Evolutionary conservation across 92 coral and sea anemone genomes (phyloP), one percentile per base, ranked within the genome.

Genomic region (Bergia sp.): DNA sequence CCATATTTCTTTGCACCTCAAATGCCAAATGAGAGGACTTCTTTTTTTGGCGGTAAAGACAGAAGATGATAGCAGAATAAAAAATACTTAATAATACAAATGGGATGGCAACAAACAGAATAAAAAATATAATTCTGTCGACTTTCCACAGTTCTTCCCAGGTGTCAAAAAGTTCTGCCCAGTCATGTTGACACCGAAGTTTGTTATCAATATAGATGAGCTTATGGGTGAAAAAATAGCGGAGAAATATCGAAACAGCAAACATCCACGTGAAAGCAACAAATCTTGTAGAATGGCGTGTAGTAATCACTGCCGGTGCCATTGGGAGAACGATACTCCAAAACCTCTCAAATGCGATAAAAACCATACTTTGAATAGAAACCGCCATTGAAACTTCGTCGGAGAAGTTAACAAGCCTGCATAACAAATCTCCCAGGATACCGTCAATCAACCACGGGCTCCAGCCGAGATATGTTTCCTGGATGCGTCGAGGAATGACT

Each of bases 401-500:
- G 9, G 87, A 45, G 77, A 83, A 72, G 77, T 83, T 83, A 1
- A 83, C 65, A 44, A 83, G 41, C 78, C 45, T 83, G 43, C 87
- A 83, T 20, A 83, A 38, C 10, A 83, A 16, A 1, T 83, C 79
- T 12, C 87, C 87, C 0, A 83, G 36, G 38, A 83, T 16, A 3
- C 87, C 87, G 47, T 83, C 79, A 11, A 83, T 38, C 43, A 83
- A 45, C 87, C 87, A 83, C 5, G 79, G 87, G 37, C 79, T 72
- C 87, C 87, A 83, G 36, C 87, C 87, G 0, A 83, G 87, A 67
- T 69, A 83, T 7, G 77, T 42, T 29, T 83, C 87, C 53, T 83
- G 87, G 45, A 83, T 69, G 39, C 87, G 87, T 3, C 87, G 76
- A n/a, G 87, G 87, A 43, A 83, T 83, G n/a, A 83, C 87, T 15